Percentiles rank a stretch among this genome's conserved stretches.
Evolutionary conservation across 2,797 vertebrate genomes (phyloP).

Genomic region (Enteromius paludinosus): DNA sequence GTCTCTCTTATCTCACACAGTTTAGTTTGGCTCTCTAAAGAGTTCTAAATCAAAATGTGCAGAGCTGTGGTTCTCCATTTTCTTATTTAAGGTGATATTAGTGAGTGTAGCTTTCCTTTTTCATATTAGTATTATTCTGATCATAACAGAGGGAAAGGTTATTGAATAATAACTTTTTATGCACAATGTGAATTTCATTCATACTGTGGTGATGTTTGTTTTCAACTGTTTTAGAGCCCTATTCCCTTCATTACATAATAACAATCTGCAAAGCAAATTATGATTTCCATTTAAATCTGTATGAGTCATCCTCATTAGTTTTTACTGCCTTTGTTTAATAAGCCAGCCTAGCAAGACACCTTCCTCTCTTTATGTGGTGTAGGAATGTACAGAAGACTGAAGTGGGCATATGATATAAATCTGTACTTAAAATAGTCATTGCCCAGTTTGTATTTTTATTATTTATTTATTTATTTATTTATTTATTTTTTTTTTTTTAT

Average conservation of each 20-base stretch:
- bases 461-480: not conserved
- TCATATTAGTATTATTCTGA: not conserved
- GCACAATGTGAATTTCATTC: constrained; percentile 54
- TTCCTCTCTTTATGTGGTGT: not conserved
- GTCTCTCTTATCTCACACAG: not conserved
- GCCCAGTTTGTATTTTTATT: not conserved
- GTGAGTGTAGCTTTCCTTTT: not conserved
- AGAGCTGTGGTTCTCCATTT: not conserved
- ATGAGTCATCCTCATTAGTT: not conserved
- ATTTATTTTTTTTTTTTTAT: not conserved
- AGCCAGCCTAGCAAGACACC: not conserved
- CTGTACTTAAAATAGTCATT: not conserved
- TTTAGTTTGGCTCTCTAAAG: not conserved
- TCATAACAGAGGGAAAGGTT: constrained; percentile 45
- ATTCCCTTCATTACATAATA: constrained; percentile 34
- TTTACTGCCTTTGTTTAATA: not conserved
- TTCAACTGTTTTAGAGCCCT: constrained; percentile 43
- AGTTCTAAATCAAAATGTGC: not conserved
- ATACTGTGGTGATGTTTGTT: constrained; percentile 66
- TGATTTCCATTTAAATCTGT: constrained; percentile 27
- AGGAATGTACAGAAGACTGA: not conserved
- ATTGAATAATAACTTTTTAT: constrained; percentile 56
- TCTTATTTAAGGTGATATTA: not conserved
- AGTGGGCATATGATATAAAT: not conserved
- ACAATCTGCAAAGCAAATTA: constrained; percentile 60